Evolutionary conservation across 2,888 invertebrate species (phyloP), one percentile per base, ranked within the genome.

Genomic region (Gastrophysa polygoni): DNA sequence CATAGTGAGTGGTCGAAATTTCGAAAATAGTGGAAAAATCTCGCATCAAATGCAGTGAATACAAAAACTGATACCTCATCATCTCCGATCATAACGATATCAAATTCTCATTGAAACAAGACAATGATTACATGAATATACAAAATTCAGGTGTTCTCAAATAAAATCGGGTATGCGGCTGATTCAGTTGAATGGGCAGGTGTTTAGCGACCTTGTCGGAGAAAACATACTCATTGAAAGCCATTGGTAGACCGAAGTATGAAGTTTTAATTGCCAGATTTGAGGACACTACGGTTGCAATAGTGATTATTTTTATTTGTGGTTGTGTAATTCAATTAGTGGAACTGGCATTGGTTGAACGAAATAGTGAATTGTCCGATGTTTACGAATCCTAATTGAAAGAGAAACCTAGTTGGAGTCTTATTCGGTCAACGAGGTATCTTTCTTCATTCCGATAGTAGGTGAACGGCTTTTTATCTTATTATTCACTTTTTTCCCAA

Each of bases 221-320:
- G 46, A 46, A 46, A 38, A 38, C 14, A 17, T 46, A 46, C 5
- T 14, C 46, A 20, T n/a, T 21, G 20, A 46, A 18, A 17, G 46
- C 18, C 46, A 18, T 11, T 20, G 3, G 8, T 14, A 38, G n/a
- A 38, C 38, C 38, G 14, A 38, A 46, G 21, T 20, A 46, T 46
- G 46, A 46, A 46, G 46, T 46, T 46, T 46, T 46, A 46, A 46
- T 46, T 46, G 21, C 21, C 11, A 20, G 21, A 20, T 46, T 46
- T 46, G 46, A 46, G 46, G 46, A 46, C 46, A 46, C 46, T 14
- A 14, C 10, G 7, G 10, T 20, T 21, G 20, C 21, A 46, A 18
- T 46, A 14, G 18, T 21, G 2, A 11, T 18, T 17, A 46, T 18
- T 46, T 44, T 4, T 14, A 14, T 44, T 44, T 10, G 44, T 14